Evolutionary conservation across 2,797 vertebrate genomes (phyloP), one percentile per base, ranked within the genome.

Genomic region (Sebastes diploproa): DNA sequence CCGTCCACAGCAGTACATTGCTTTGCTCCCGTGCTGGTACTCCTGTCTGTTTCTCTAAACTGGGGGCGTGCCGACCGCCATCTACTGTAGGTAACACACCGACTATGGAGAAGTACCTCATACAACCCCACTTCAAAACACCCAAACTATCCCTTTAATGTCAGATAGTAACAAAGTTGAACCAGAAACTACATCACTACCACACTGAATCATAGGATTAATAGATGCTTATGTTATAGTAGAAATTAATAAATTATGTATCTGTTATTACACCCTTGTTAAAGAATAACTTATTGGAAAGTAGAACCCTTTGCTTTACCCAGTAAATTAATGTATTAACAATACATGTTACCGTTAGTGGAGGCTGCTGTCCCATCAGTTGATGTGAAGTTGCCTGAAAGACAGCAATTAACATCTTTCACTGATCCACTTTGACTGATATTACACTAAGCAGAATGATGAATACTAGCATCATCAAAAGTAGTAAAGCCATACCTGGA

Each of bases 351-450:
- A 92, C 90, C 90, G 65, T 50, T 50, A 7, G 6, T 60, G 1
- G 78, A 77, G 25, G 13, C n/a, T 62, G 42, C 68, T 18, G 55
- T 66, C 18, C 22, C 72, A 22, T 78, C 63, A 61, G 72, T 1
- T 61, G 72, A 78, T 66, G 79, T 78, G 32, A 76, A 59, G 22
- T 83, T 86, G 22, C 79, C 89, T 93, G 30, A 78, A 88, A 81
- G 34, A 87, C 23, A 67, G 61, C 13, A 82, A 23, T 27, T 30
- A 25, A 62, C 23, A 80, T 27, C 2, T 23, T 9, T 76, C 4
- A 75, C 18, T 36, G 16, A 62, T 27, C 5, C 1, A 13, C n/a
- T 30, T 23, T 29, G 22, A 59, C 25, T 27, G 6, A 42, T 30
- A 11, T 7, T 1, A 68, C 38, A 67, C 6, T 9, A 42, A 70